Conservation (phyloP, 2,888 invertebrate genomes). For the Drosophila fulvimacula region DNA sequence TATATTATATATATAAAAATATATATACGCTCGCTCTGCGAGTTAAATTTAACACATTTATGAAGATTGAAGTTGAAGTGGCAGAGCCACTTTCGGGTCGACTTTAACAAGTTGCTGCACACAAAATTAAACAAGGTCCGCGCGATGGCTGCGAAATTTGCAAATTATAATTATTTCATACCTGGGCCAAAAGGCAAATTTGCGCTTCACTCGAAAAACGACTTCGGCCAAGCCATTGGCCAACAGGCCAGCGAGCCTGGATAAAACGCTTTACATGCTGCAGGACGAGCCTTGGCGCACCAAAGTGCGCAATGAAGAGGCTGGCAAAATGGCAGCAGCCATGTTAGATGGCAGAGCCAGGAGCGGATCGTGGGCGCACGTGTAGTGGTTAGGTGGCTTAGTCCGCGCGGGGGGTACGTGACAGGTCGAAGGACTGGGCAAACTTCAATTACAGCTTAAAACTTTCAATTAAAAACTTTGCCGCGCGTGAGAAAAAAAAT, state of each 20-base stretch:
- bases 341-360: constrained; percentile 19
- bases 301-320: constrained; percentile 63
- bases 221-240: constrained; percentile 32
- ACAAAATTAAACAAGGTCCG: constrained; percentile 69
- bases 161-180: constrained; percentile 76
- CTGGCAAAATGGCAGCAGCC: constrained; percentile 63
- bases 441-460: constrained; percentile 78
- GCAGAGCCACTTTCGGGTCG: constrained; percentile 43
- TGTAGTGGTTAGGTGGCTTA: not conserved
- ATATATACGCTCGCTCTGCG: not conserved
- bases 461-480: constrained; percentile 76
- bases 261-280: constrained; percentile 37
- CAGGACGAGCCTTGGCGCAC: constrained; percentile 16
- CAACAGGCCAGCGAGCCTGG: constrained; percentile 21
- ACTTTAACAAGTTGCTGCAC: constrained; percentile 69
- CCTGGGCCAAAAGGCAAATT: constrained; percentile 70
- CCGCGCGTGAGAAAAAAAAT: constrained; percentile 54
- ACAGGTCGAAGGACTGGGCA: constrained; percentile 66
- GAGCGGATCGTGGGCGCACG: not conserved
- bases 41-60: constrained; percentile 44
- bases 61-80: constrained; percentile 47
- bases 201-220: constrained; percentile 68
- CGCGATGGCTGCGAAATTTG: constrained; percentile 47
- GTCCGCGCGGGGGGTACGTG: constrained; percentile 26
- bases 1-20: not conserved